Evolutionary conservation across 2,888 invertebrate species (phyloP), one percentile per base, ranked within the genome.

Genomic region (Tinea trinotella): DNA sequence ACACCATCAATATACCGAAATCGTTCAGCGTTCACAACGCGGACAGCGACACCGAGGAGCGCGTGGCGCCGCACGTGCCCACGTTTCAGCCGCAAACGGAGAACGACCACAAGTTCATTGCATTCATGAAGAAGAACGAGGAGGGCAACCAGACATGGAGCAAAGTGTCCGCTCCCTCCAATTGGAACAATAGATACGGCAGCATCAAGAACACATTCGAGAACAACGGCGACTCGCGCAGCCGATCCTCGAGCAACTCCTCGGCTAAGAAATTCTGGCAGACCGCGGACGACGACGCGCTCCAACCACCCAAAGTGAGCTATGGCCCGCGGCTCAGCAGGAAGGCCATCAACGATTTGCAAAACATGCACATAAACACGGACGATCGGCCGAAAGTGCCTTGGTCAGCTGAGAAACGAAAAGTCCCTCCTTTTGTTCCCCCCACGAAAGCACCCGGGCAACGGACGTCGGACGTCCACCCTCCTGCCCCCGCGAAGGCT

Each of bases 1-100:
- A 96, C 62, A 96, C 96, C 1, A 94, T 95, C 58, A 95, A 95
- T 67, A 94, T 95, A 68, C 94, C 95, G 0, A 93, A 93, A 64
- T 89, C 90, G 0, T 87, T 75, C 18, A 88, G 79, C n/a, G 85
- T 86, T 17, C 88, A 89, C 66, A 78, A 83, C 49, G 69, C 86
- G n/a, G 80, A 83, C 58, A 72, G 70, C 57, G 83, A 85, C 56
- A 85, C 87, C 13, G 87, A 88, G 50, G 86, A 87, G 20, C 64
- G 63, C 48, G 54, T 67, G 65, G 30, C 68, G 67, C 76, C 82
- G 0, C 70, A 73, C 36, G 90, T 93, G 34, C 93, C 93, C 0
- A 87, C 88, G 1, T 92, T 95, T 61, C 88, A 90, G 59, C 93
- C 95, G 0, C 94, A 93, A 74, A 95, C 95, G 0, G 94, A 94